Evolutionary conservation across 1,140 invertebrate genomes (phyloP), one percentile per base, ranked within the genome.

Genomic region (Rhopalosiphum padi): DNA sequence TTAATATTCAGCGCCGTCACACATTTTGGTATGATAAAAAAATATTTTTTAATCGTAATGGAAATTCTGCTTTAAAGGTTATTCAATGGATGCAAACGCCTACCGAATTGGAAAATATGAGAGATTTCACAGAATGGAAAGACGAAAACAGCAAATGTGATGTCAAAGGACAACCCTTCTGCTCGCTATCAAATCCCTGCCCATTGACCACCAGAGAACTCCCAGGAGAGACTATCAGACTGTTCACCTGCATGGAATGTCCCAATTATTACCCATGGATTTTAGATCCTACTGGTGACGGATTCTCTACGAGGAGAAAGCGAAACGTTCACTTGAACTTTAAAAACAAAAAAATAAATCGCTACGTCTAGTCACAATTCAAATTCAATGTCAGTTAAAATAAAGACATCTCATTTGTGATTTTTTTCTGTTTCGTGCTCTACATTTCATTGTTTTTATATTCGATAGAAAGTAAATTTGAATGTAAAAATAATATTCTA

Each of bases 21-120:
- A 41, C 41, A 41, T 41, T 41, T 41, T 41, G 41, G 2, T 41
- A 41, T 41, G 41, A 41, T 41, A 41, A 41, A 41, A 41, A 41
- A 41, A 41, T 41, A 41, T 41, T 3, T 37, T 41, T 41, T 41
- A 41, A 41, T 41, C 15, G 6, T n/a, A 77, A 77, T 35, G 30
- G 1, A n/a, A 6, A 18, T 77, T n/a, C 5, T 77, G 5, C 60
- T 77, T 94, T 95, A 30, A 94, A 97, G 96, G 98, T 99, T 21
- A 98, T 99, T 94, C 98, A 99, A 96, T 99, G 98, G 98, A 99
- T 99, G 98, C 98, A 99, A 95, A 98, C 98, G 94, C 99, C 99
- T 77, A 99, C 98, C 8, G 98, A 99, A 95, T 94, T 99, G 87
- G 97, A 97, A 23, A 97, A 97, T 30, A 96, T 99, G 77, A 96